Conservation (phyloP, 2,113 vertebrate species). For the Oncorhynchus masou region DNA sequence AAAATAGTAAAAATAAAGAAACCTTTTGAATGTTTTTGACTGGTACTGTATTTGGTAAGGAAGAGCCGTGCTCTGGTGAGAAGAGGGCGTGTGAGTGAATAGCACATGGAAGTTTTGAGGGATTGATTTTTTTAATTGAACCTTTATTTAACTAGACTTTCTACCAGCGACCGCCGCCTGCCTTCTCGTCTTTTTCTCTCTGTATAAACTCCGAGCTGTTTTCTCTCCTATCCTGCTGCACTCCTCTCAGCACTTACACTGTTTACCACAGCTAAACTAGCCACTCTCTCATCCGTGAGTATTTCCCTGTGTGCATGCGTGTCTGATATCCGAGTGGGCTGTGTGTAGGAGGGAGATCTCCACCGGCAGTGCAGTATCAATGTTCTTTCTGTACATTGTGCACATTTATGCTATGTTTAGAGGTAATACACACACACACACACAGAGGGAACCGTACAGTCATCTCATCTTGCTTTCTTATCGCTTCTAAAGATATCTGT, state of each 20-base stretch:
- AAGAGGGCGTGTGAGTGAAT: no score
- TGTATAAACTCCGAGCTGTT: slow-evolving; percentile 20
- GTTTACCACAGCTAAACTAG: neutral
- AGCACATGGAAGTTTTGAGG: no score
- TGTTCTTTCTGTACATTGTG: slow-evolving; percentile 47
- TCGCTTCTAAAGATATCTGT: neutral
- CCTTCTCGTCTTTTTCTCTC: slow-evolving; percentile 31
- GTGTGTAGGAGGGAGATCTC: slow-evolving; percentile 8
- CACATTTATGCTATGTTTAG: slow-evolving; percentile 29
- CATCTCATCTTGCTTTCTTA: neutral
- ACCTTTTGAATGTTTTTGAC: no score
- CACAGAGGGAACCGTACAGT: neutral
- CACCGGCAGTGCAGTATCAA: slow-evolving; percentile 11
- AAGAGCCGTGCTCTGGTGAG: no score
- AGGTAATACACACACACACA: neutral
- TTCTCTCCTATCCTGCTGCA: slow-evolving; percentile 19
- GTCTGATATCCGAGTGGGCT: neutral
- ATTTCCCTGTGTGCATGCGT: neutral
- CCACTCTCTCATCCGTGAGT: neutral
- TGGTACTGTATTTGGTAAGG: no score
- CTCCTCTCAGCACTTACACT: neutral
- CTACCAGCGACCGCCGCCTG: neutral
- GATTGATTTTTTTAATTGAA: no score
- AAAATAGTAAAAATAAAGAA: no score
- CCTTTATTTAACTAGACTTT: neutral